These are phyloP conservation scores for Therioaphis trifolii DNA, from an alignment of 2,888 invertebrate species.

Conservation along the genomic window DNA sequence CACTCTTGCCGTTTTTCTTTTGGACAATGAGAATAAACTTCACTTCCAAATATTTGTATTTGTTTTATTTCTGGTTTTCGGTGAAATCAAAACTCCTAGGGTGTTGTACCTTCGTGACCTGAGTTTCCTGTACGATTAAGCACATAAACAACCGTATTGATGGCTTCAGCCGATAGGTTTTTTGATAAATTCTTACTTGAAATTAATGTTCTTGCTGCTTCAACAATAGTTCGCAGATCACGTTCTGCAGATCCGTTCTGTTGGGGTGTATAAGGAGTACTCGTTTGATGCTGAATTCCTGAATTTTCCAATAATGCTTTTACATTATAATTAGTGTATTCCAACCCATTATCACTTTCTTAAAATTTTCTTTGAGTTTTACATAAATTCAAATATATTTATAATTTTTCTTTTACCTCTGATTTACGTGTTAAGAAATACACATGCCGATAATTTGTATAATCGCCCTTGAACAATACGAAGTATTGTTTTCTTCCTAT, in stretches of 20 bases:
- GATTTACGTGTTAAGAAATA: not conserved
- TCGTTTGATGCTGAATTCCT: slow-evolving; percentile 13
- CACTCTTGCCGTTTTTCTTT: slow-evolving; percentile 37
- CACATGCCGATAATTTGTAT: not conserved
- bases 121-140: slow-evolving; percentile 29
- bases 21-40: slow-evolving; percentile 34
- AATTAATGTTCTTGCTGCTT: slow-evolving; percentile 7
- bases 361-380: slow-evolving; percentile 8
- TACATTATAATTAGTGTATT: not conserved
- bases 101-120: slow-evolving; percentile 65
- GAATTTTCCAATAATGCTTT: not conserved
- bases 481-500: too few relatives aligned
- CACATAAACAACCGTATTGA: slow-evolving; percentile 11
- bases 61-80: slow-evolving; percentile 61
- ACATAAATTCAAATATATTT: slow-evolving; percentile 3
- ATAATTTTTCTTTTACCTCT: not conserved
- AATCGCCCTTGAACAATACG: not conserved
- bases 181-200: not conserved
- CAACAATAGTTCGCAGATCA: slow-evolving; percentile 7
- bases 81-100: slow-evolving; percentile 66
- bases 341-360: slow-evolving; percentile 13
- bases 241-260: slow-evolving; percentile 45
- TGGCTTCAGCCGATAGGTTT: slow-evolving; percentile 24
- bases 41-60: slow-evolving; percentile 33
- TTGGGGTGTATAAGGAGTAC: slow-evolving; percentile 22